Percentiles rank a stretch among this genome's conserved stretches.
These are phyloP conservation scores for Andrena bucephala DNA, from an alignment of 2,888 invertebrate genomes.

Conservation along the genomic window DNA sequence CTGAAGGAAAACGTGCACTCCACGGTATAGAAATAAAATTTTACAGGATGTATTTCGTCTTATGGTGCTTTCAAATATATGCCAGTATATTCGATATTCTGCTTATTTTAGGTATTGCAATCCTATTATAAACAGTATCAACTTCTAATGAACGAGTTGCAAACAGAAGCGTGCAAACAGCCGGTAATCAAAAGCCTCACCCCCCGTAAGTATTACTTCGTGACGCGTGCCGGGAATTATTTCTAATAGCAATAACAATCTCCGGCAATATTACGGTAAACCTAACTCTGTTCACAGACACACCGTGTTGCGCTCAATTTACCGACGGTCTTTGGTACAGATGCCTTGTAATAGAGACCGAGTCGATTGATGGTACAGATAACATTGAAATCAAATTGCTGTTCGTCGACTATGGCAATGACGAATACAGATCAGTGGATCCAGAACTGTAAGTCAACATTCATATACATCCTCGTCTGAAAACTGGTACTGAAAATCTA, in stretches of 20 bases:
- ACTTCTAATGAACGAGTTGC: slow-evolving; percentile 86
- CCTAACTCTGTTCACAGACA: slow-evolving; percentile 76
- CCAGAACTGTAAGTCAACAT: slow-evolving; percentile 60
- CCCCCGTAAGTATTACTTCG: slow-evolving; percentile 82
- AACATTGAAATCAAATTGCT: slow-evolving; percentile 86
- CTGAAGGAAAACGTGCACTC: slow-evolving; percentile 58
- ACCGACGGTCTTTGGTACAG: slow-evolving; percentile 91
- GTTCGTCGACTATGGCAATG: slow-evolving; percentile 92
- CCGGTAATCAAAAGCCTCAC: slow-evolving; percentile 85
- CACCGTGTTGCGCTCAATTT: slow-evolving; percentile 89
- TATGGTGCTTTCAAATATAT: not conserved
- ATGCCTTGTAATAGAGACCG: slow-evolving; percentile 87
- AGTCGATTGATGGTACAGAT: slow-evolving; percentile 76
- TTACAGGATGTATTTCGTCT: not conserved
- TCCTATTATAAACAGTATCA: slow-evolving; percentile 81
- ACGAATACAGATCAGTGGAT: slow-evolving; percentile 81
- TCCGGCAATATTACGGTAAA: not conserved
- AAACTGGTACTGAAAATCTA: not conserved
- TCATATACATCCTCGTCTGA: not conserved
- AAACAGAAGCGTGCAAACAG: slow-evolving; percentile 84
- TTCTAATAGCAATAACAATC: not conserved
- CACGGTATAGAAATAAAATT: slow-evolving; percentile 33
- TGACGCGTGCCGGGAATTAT: not conserved
- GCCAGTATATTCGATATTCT: not conserved
- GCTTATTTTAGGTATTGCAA: slow-evolving; percentile 40